Conservation (phyloP, 2,113 vertebrate species). For the Syngnathoides biaculeatus region DNA sequence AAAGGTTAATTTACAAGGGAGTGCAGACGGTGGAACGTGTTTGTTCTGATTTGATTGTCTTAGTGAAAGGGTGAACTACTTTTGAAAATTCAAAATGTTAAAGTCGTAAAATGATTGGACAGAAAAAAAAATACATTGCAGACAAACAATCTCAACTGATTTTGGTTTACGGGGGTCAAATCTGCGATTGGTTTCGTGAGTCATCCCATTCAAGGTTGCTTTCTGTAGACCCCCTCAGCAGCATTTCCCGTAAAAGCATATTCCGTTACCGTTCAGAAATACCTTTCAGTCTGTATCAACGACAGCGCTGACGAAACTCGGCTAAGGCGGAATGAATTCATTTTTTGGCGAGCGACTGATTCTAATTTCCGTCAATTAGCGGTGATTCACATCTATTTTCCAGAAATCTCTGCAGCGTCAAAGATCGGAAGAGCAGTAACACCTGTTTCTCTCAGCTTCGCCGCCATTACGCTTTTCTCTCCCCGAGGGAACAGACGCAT, state of each 20-base stretch:
- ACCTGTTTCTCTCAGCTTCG: slow-evolving; percentile 64
- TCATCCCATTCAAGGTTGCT: slow-evolving; percentile 20
- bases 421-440: slow-evolving; percentile 47
- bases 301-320: slow-evolving; percentile 12
- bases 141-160: background rate
- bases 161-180: background rate
- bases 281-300: slow-evolving; percentile 27
- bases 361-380: slow-evolving; percentile 58
- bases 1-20: no score
- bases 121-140: background rate
- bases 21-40: no score
- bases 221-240: slow-evolving; percentile 32
- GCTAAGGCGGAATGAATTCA: slow-evolving; percentile 33
- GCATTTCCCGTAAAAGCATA: slow-evolving; percentile 39
- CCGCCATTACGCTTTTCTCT: slow-evolving; percentile 51
- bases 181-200: background rate
- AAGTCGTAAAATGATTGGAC: background rate
- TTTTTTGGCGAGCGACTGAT: slow-evolving; percentile 30
- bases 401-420: slow-evolving; percentile 44
- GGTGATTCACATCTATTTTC: slow-evolving; percentile 47
- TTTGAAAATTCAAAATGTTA: background rate
- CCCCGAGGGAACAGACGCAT: slow-evolving; percentile 50
- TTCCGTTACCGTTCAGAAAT: slow-evolving; percentile 31
- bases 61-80: no score
- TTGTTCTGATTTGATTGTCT: no score